Evolutionary conservation across 30 jellyfish, hydroid and myxozoan species (phyloP), one percentile per base, ranked within the genome.

Genomic region (Hydractinia symbiolongicarpus): DNA sequence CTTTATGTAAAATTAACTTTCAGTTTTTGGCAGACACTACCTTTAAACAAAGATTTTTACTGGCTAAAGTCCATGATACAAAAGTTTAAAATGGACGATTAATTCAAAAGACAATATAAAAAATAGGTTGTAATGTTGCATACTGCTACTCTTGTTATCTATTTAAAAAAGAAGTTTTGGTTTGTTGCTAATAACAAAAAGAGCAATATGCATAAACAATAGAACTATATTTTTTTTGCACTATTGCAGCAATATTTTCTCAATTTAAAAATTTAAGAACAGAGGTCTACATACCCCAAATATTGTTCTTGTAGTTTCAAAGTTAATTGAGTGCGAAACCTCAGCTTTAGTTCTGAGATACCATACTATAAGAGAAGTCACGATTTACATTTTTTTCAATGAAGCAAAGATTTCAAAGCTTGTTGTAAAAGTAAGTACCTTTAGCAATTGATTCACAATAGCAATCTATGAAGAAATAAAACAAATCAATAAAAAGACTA

Each of bases 271-370:
- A 19, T 51, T 78, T 5, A 78, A 56, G 57, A 55, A 61, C 30
- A 5, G 60, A 2, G 16, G 30, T 7, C 54, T 50, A 50, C 95
- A 8, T 73, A 93, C 98, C 95, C 90, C 56, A 93, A 76, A 60
- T 93, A 93, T 72, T 93, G 83, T 15, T 87, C 88, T 81, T 93
- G 98, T 53, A 93, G 81, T 57, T 93, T 88, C 73, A 85, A 64
- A 5, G 98, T 86, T 66, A 93, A 79, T 52, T 96, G 80, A 19
- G 98, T 60, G 8, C 98, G 92, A 70, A 93, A 93, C 10, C 94
- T 79, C 20, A 93, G 83, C 71, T 93, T 93, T 90, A 93, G 71
- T 67, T 87, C 98, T n/a, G 80, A 62, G 50, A 93, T 74, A 4
- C 98, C 96, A 81, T 86, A 93, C 98, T 93, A 71, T 17, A 83